Conservation (phyloP, 2,888 invertebrate genomes). For the Petrophora chlorosata region DNA sequence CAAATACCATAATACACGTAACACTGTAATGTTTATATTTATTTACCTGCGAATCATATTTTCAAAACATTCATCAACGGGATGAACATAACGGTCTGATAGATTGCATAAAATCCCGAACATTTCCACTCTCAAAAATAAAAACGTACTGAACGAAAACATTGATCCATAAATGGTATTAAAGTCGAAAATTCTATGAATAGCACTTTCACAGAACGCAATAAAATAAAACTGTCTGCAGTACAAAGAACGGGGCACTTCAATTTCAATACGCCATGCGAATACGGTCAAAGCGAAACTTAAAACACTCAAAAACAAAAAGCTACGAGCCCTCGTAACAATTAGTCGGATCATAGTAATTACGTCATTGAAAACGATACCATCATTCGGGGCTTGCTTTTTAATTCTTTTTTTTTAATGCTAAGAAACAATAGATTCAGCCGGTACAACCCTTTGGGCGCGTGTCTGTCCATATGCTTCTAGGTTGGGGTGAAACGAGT, state of each 20-base stretch:
- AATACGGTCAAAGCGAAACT: constrained; percentile 78
- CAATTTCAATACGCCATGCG: constrained; percentile 73
- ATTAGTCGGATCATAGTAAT: constrained; percentile 80
- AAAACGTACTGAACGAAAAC: constrained; percentile 27
- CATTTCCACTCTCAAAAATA: constrained; percentile 46
- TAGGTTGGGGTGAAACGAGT: constrained; percentile 43
- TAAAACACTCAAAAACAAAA: constrained; percentile 70
- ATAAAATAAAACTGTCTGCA: constrained; percentile 43
- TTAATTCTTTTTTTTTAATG: constrained; percentile 56
- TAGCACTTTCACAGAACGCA: constrained; percentile 36
- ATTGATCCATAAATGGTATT: constrained; percentile 34
- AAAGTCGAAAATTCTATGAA: constrained; percentile 41
- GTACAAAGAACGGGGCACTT: constrained; percentile 60
- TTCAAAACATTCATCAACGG: constrained; percentile 47
- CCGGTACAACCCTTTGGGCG: constrained; percentile 70
- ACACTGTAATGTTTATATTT: too few relatives aligned
- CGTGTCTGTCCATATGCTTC: constrained; percentile 70
- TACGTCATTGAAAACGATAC: constrained; percentile 78
- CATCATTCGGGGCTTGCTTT: constrained; percentile 66
- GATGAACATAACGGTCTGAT: constrained; percentile 54
- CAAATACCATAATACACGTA: too few relatives aligned
- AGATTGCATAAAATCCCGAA: constrained; percentile 45
- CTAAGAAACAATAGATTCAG: constrained; percentile 60
- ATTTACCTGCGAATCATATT: constrained; percentile 5
- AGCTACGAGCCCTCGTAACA: constrained; percentile 63